phyloP scores from a whole-genome alignment of 2,113 vertebrate species.

The Gopherus evgoodei region DNA sequence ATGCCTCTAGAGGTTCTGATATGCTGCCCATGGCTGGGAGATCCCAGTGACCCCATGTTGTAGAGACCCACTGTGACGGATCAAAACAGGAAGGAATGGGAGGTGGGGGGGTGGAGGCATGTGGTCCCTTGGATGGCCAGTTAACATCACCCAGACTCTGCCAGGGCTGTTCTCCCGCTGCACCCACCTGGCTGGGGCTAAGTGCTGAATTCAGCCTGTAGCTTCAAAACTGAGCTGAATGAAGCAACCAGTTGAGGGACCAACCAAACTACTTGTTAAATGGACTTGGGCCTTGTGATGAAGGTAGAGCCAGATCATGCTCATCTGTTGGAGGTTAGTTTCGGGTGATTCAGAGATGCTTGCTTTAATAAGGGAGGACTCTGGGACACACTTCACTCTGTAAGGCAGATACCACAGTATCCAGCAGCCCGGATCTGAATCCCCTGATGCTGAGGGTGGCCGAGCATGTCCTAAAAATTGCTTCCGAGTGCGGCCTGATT shows the following conservation, averaged over 20 bases:
- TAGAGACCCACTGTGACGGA: rapidly evolving
- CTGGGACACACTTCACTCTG: rapidly evolving
- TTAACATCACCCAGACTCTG: neutral
- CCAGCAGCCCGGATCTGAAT: neutral
- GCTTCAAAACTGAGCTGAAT: neutral
- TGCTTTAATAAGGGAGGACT: neutral
- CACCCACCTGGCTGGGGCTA: too few relatives aligned
- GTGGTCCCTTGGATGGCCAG: neutral
- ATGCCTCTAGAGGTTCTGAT: neutral
- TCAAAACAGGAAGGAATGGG: rapidly evolving
- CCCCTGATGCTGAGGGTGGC: neutral
- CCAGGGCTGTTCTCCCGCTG: neutral
- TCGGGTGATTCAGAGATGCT: neutral
- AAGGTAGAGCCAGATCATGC: rapidly evolving
- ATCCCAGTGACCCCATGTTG: rapidly evolving
- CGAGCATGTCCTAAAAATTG: neutral
- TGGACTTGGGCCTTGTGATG: rapidly evolving
- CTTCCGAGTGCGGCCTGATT: neutral
- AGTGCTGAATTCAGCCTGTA: neutral
- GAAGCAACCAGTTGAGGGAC: neutral
- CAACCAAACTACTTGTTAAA: neutral
- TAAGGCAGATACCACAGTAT: rapidly evolving
- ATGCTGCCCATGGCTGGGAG: neutral
- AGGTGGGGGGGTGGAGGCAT: rapidly evolving
- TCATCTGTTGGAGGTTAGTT: rapidly evolving